A percentile compares a stretch with the other conserved stretches of the same genome.
Evolutionary conservation across 1,140 invertebrate species (phyloP).

Genomic region (Paraescarpia echinospica): DNA sequence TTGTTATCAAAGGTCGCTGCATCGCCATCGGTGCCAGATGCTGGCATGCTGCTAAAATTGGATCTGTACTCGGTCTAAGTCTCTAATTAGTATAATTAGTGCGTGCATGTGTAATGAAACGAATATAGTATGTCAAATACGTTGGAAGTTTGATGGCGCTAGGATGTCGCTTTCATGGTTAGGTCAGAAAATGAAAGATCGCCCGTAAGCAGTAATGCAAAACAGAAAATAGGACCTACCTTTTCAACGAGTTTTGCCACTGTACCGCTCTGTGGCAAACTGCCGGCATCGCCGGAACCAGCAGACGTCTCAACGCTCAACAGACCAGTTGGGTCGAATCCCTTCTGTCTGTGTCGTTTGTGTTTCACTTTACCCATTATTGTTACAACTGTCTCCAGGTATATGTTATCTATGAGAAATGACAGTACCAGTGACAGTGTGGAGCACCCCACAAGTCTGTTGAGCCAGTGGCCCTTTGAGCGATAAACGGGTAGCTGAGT

Average conservation of each 20-base stretch:
- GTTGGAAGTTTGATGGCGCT: too few relatives aligned
- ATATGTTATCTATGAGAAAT: background rate
- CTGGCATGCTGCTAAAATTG: too few relatives aligned
- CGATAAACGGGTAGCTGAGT: background rate
- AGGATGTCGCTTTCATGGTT: too few relatives aligned
- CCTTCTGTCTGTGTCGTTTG: background rate
- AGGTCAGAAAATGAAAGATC: too few relatives aligned
- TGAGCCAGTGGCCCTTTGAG: background rate
- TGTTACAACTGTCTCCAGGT: background rate
- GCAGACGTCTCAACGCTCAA: background rate
- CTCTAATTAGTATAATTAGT: too few relatives aligned
- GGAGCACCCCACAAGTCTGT: background rate
- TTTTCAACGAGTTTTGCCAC: slow-evolving; percentile 17
- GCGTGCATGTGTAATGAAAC: too few relatives aligned
- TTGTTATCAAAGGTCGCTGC: too few relatives aligned
- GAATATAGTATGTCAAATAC: too few relatives aligned
- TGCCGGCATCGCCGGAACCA: background rate
- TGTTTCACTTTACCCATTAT: background rate
- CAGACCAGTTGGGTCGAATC: background rate
- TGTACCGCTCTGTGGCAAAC: background rate
- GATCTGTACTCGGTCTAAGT: too few relatives aligned
- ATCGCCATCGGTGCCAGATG: too few relatives aligned
- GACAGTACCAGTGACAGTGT: background rate
- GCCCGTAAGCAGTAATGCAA: too few relatives aligned
- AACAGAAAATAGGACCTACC: background rate